These are phyloP conservation scores for Stegodyphus mimosarum DNA, from an alignment of 1,140 invertebrate genomes.

Conservation along the genomic window DNA sequence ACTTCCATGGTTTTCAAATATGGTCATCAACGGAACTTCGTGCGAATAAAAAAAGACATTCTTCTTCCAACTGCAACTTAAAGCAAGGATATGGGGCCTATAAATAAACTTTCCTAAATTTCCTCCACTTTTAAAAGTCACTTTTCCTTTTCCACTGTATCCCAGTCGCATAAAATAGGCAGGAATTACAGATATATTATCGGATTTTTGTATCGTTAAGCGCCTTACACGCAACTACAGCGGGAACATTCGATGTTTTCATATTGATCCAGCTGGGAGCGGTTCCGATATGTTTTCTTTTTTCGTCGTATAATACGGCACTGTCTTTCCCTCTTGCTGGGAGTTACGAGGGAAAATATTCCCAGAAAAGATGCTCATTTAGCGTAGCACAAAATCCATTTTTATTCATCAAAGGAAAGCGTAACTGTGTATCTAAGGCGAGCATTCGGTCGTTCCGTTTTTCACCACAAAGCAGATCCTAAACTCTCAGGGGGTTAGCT, in stretches of 20 bases:
- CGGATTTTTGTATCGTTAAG: slow-evolving; percentile 55
- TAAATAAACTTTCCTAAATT: slow-evolving; percentile 35
- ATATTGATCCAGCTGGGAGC: neutral
- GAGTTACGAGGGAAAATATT: slow-evolving; percentile 35
- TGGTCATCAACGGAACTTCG: too few species aligned
- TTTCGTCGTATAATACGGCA: neutral
- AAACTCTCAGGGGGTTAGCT: too few species aligned
- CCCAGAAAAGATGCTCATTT: slow-evolving; percentile 48
- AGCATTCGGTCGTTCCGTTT: slow-evolving; percentile 1
- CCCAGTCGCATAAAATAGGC: neutral
- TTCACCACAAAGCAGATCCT: slow-evolving; percentile 7
- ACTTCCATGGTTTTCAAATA: too few species aligned
- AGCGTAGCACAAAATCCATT: slow-evolving; percentile 15
- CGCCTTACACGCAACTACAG: neutral
- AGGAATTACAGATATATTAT: slow-evolving; percentile 57
- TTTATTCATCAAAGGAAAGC: slow-evolving; percentile 31
- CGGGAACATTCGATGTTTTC: too few species aligned
- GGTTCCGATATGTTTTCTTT: slow-evolving; percentile 16
- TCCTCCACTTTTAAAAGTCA: slow-evolving; percentile 44
- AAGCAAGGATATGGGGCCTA: slow-evolving; percentile 24
- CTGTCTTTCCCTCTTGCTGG: slow-evolving; percentile 10
- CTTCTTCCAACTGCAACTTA: neutral
- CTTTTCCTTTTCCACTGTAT: neutral
- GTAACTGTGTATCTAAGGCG: slow-evolving; percentile 27
- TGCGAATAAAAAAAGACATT: too few species aligned